Evolutionary conservation across 2,888 invertebrate species (phyloP), one percentile per base, ranked within the genome.

Genomic region (Luperina testacea): DNA sequence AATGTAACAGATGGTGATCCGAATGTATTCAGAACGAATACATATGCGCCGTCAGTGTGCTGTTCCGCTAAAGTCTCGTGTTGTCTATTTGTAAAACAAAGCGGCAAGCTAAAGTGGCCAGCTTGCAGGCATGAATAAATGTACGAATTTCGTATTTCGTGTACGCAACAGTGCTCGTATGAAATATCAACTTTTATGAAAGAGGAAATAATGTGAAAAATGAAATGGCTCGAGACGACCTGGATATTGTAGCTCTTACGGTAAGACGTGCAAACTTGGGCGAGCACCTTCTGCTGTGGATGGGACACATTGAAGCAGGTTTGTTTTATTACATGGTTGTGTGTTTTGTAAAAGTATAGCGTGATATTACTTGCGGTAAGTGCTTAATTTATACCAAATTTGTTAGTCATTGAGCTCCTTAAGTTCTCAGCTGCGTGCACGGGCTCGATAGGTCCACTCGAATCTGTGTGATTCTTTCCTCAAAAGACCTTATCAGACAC

Each of bases 71-170:
- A 90, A 91, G 87, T 89, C 88, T 75, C 85, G 88, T 88, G 90
- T 90, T 89, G 85, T 88, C 86, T 89, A 90, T 91, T 90, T 90
- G 88, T 90, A 87, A 91, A 92, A 92, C 91, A 92, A 92, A 91
- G 89, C 89, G 85, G 72, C 72, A 77, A 87, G 67, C 80, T 90
- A 87, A 92, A 92, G 90, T 90, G 89, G 90, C 90, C 88, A 89
- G 90, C 89, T 91, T 90, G 90, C 90, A 90, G 89, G 89, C 90
- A 91, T 92, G 92, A 93, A 93, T 92, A 92, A 91, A 92, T 92
- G 91, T 90, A 91, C 91, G 89, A 91, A 91, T 90, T 57, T 90
- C 89, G 90, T 88, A 90, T 92, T 93, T 91, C 88, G 90, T 86
- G 90, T 88, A 91, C 91, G 90, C 90, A 89, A 89, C 88, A 88